These are phyloP conservation scores for Coreoperca whiteheadi DNA, from an alignment of 2,113 vertebrate genomes.

Conservation along the genomic window DNA sequence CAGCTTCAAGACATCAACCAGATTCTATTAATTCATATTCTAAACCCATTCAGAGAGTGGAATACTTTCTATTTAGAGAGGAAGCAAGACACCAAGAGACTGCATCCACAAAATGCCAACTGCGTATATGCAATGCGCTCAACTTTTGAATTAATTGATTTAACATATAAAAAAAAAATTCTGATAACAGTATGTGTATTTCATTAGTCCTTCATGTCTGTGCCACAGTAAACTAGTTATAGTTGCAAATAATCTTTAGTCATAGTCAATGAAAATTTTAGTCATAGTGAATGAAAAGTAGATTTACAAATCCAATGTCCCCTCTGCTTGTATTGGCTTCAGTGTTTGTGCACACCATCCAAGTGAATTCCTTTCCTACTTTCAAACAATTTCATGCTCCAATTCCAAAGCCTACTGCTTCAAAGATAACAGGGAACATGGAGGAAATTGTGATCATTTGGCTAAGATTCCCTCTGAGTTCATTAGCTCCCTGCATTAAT, in stretches of 20 bases:
- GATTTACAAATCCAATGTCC: slow-evolving; percentile 52
- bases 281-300: slow-evolving; percentile 42
- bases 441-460: slow-evolving; percentile 76
- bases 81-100: slow-evolving; percentile 18
- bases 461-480: slow-evolving; percentile 76
- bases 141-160: slow-evolving; percentile 60
- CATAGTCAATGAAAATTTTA: slow-evolving; percentile 57
- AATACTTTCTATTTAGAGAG: slow-evolving; percentile 46
- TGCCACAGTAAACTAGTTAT: slow-evolving; percentile 55
- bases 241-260: slow-evolving; percentile 64
- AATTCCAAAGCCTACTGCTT: slow-evolving; percentile 80
- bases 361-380: slow-evolving; percentile 75
- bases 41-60: slow-evolving; percentile 45
- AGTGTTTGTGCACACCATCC: slow-evolving; percentile 68
- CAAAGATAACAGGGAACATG: slow-evolving; percentile 75
- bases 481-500: slow-evolving; percentile 78
- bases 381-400: slow-evolving; percentile 86
- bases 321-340: slow-evolving; percentile 58
- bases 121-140: slow-evolving; percentile 21
- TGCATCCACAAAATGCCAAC: slow-evolving; percentile 42
- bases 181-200: slow-evolving; percentile 46
- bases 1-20: slow-evolving; percentile 45
- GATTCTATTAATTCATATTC: slow-evolving; percentile 54
- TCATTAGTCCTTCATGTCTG: slow-evolving; percentile 46
- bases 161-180: slow-evolving; percentile 37